A percentile compares a stretch with the other conserved stretches of the same genome.
Evolutionary conservation across 2,797 vertebrate genomes (phyloP).

Genomic region (Gallirallus australis): DNA sequence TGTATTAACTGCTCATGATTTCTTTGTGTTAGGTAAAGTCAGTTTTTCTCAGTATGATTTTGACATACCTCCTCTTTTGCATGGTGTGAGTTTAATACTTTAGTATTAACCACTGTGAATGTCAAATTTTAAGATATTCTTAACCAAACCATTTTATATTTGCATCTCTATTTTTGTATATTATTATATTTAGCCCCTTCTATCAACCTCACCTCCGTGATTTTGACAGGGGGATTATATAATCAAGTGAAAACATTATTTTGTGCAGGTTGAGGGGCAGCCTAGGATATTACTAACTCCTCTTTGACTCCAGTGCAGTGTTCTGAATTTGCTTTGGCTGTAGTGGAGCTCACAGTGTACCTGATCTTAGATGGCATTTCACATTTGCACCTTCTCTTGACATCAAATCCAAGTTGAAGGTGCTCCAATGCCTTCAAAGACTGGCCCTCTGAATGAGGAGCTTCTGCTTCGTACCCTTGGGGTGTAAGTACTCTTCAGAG

Average conservation of each 20-base stretch:
- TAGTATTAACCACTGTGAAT: conserved; percentile 75
- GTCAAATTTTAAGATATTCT: conserved; percentile 62
- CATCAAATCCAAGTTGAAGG: background rate
- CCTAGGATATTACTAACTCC: background rate
- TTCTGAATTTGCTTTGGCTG: conserved; percentile 3
- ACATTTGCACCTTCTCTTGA: background rate
- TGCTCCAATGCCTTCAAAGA: background rate
- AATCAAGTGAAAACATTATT: conserved; percentile 26
- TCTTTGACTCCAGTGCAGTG: conserved; percentile 1
- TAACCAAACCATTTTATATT: conserved; percentile 70
- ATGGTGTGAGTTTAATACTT: conserved; percentile 64
- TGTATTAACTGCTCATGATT: conserved; percentile 51
- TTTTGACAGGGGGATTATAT: conserved; percentile 30
- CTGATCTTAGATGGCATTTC: background rate
- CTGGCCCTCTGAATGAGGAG: background rate
- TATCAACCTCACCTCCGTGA: background rate
- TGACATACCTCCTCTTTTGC: conserved; percentile 70
- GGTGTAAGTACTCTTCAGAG: background rate
- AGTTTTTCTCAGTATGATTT: conserved; percentile 65
- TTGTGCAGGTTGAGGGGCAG: background rate
- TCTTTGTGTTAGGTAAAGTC: conserved; percentile 62
- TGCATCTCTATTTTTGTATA: conserved; percentile 60
- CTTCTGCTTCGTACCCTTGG: background rate
- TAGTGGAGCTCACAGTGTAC: background rate
- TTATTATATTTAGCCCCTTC: conserved; percentile 47